Percentiles rank a stretch among this genome's conserved stretches.
phyloP scores from a whole-genome alignment of 1,140 invertebrate genomes.

The Pteromalus puparum region DNA sequence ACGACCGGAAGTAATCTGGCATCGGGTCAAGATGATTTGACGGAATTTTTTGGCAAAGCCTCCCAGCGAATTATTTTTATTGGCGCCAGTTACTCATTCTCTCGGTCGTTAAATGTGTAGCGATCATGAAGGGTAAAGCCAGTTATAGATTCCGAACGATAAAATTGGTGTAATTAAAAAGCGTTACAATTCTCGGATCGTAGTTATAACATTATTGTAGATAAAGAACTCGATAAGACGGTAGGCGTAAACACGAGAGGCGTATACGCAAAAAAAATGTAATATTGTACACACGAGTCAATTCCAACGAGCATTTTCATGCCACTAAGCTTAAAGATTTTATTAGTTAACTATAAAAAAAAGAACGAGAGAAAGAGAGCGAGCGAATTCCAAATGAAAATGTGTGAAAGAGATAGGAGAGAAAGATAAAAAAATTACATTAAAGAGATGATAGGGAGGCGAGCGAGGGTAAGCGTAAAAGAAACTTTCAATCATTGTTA shows the following conservation, averaged over 20 bases:
- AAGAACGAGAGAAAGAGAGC: slow-evolving; percentile 42
- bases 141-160: slow-evolving; percentile 28
- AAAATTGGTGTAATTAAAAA: slow-evolving; percentile 21
- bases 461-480: slow-evolving; percentile 48
- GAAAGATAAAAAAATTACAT: slow-evolving; percentile 45
- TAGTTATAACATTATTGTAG: not conserved
- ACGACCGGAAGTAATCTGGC: slow-evolving; percentile 47
- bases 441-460: slow-evolving; percentile 41
- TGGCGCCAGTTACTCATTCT: slow-evolving; percentile 46
- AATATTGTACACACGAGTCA: slow-evolving; percentile 74
- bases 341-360: slow-evolving; percentile 64
- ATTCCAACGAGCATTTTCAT: slow-evolving; percentile 76
- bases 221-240: slow-evolving; percentile 10
- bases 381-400: slow-evolving; percentile 23
- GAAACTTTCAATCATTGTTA: slow-evolving; percentile 74
- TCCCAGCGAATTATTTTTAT: slow-evolving; percentile 50
- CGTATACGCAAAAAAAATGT: slow-evolving; percentile 57
- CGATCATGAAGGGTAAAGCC: slow-evolving; percentile 22
- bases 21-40: slow-evolving; percentile 50
- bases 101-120: slow-evolving; percentile 36
- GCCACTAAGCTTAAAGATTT: slow-evolving; percentile 73
- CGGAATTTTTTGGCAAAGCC: slow-evolving; percentile 50
- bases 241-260: slow-evolving; percentile 57
- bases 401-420: slow-evolving; percentile 51
- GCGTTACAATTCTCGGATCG: not conserved